Evolutionary conservation across 2,888 invertebrate species (phyloP).

Genomic region (Ligdia adustata): DNA sequence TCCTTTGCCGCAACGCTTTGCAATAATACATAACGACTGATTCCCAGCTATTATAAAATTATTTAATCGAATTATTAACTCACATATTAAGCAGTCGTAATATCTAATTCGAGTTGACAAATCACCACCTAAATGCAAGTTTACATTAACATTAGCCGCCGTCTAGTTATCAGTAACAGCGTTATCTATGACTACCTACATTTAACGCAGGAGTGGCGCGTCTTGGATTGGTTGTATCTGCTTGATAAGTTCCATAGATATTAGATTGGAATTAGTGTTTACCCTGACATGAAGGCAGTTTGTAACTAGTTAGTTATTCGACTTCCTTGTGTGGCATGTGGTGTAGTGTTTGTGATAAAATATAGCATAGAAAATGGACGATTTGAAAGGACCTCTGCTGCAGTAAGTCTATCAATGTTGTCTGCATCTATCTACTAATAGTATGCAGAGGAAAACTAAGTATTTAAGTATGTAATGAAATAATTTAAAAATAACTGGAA

Average conservation of each 20-base stretch:
- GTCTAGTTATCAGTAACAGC: slow-evolving; percentile 22
- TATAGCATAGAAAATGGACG: slow-evolving; percentile 48
- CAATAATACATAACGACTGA: too few relatives aligned
- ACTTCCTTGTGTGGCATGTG: slow-evolving; percentile 19
- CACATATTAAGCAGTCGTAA: too few relatives aligned
- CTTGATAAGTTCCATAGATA: slow-evolving; percentile 34
- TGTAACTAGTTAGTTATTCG: neutral
- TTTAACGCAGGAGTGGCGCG: slow-evolving; percentile 20
- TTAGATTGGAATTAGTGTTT: slow-evolving; percentile 52
- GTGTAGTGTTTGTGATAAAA: slow-evolving; percentile 17
- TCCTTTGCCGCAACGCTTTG: too few relatives aligned
- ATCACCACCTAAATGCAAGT: neutral
- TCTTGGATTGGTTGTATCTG: slow-evolving; percentile 20
- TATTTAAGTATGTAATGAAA: too few relatives aligned
- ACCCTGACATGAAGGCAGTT: slow-evolving; percentile 23
- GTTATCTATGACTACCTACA: slow-evolving; percentile 34
- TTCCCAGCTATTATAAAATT: too few relatives aligned
- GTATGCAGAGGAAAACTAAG: too few relatives aligned
- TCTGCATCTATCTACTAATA: too few relatives aligned
- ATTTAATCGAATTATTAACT: too few relatives aligned
- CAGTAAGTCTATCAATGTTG: slow-evolving; percentile 69
- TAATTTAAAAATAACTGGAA: too few relatives aligned
- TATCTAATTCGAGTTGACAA: too few relatives aligned
- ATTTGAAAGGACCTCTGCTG: slow-evolving; percentile 58
- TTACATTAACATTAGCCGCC: neutral